Evolutionary conservation across 2,797 vertebrate species (phyloP).

Genomic region (Fistularia tabacaria): DNA sequence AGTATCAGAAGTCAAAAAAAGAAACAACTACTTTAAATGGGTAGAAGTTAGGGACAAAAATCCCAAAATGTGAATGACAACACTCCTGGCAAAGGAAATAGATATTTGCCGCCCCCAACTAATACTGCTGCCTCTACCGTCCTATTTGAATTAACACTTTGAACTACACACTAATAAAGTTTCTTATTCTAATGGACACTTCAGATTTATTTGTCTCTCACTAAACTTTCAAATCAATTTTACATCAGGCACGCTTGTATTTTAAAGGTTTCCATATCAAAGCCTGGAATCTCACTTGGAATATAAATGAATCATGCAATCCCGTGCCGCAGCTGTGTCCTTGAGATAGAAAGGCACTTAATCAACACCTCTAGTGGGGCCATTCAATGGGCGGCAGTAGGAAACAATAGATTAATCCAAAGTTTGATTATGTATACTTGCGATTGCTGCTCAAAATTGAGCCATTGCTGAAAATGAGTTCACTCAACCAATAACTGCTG

Average conservation of each 20-base stretch:
- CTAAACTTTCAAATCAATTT: slow-evolving; percentile 2
- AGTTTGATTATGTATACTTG: slow-evolving; percentile 12
- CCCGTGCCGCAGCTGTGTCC: slow-evolving; percentile 34
- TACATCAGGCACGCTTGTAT: slow-evolving; percentile 21
- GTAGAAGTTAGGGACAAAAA: no score
- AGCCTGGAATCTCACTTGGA: slow-evolving; percentile 28
- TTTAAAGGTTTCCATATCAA: slow-evolving; percentile 39
- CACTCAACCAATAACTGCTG: no score
- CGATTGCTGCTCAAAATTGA: slow-evolving; percentile 2
- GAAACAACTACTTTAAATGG: no score
- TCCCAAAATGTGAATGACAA: no score
- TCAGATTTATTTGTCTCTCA: no score
- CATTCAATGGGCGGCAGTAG: slow-evolving; percentile 29
- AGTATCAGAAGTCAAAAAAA: no score
- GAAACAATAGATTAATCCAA: slow-evolving; percentile 24
- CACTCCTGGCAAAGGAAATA: no score
- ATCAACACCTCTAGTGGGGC: slow-evolving; percentile 31
- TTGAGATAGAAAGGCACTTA: slow-evolving; percentile 54
- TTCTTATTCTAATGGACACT: no score
- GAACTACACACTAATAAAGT: no score
- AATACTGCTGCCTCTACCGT: no score
- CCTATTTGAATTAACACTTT: no score
- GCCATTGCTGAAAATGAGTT: slow-evolving; percentile 18
- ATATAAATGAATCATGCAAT: slow-evolving; percentile 45
- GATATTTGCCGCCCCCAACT: no score